Base-by-base conservation (phyloP, 1,140 invertebrate genomes). In the Aphelinus atriplicis region DNA sequence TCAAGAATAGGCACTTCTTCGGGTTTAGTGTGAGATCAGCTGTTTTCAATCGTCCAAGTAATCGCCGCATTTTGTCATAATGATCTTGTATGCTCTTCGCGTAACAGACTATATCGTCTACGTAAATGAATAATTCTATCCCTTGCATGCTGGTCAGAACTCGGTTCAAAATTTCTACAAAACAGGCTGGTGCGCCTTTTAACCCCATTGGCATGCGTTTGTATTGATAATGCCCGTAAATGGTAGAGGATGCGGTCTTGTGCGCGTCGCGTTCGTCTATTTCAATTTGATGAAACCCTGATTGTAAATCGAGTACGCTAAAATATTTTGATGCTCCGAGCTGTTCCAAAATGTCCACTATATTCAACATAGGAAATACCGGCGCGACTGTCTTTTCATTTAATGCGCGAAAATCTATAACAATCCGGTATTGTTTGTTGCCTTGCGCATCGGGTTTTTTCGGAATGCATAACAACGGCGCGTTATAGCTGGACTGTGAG, bases 261-360 rank as follows among this genome's bases (percentile, higher is more conserved):
- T 77, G 53, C 50, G 56, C 77, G 76, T 86, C 84, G 7, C 83
- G 64, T 80, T 82, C 47, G 42, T 82, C 72, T 1, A 90, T 71
- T 2, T 68, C 51, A n/a, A 90, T 80, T 80, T 91, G 89, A 80
- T 84, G 88, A 80, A 88, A 91, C 3, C 90, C 91, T 55, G 78
- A 83, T 3, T 79, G 81, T 53, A 90, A 76, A 80, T 90, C 88
- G 1, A 89, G 71, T 0, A 81, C 78, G 4, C 81, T 77, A 89
- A 89, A 64, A 58, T 80, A 86, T 55, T 77, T 79, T 4, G 79
- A 70, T 2, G 79, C 80, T 6, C 78, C 80, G 46, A 90, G 63
- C 9, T 78, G 75, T 67, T 88, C 81, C 7, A 81, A 42, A 46
- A 82, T 83, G 6, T 88, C 84, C 4, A 83, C 80, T 4, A 90